Evolutionary conservation across 2,888 invertebrate species (phyloP), one percentile per base, ranked within the genome.

Genomic region (Lasiommata megera): DNA sequence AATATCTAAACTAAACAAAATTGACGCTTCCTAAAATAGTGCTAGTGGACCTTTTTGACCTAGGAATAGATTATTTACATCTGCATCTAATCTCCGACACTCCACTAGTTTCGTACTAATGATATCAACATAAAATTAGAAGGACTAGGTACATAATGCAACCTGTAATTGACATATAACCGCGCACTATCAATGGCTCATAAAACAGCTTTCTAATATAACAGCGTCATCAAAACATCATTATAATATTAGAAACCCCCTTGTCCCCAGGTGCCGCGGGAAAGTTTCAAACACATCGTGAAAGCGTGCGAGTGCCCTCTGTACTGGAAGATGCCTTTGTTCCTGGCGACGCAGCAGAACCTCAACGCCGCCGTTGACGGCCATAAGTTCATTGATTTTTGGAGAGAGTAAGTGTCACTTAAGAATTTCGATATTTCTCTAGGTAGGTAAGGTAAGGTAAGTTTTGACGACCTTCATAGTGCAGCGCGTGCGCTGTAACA

Each of bases 301-400:
- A 93, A 97, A 92, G 96, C 97, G 29, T 97, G 97, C 84, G 96
- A 97, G 67, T 92, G 98, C 69, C 98, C 99, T 9, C 92, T 98
- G 56, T 99, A 99, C 89, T 99, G 99, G 99, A 99, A 99, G 82
- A 95, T 96, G 81, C 96, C 98, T n/a, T 92, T 99, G 61, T 98
- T 97, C 92, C 93, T 96, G 64, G 96, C 96, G 51, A 95, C 96
- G 34, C 97, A 84, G 93, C 95, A 79, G 92, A 95, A 82, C 90
- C 94, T 92, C 79, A 94, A 84, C 74, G 93, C 92, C 88, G 94
- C 88, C 50, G 94, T 98, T 62, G 97, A 97, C 69, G 94, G 95
- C 68, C 94, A 94, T 79, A 94, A 94, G 72, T 97, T 98, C 82
- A 93, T 97, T 64, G 95, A 95, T 72, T 97, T 96, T 85, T 98